A percentile compares a stretch with the other conserved stretches of the same genome.
phyloP scores from a whole-genome alignment of 2,113 vertebrate species.

The Podarcis cretensis region DNA sequence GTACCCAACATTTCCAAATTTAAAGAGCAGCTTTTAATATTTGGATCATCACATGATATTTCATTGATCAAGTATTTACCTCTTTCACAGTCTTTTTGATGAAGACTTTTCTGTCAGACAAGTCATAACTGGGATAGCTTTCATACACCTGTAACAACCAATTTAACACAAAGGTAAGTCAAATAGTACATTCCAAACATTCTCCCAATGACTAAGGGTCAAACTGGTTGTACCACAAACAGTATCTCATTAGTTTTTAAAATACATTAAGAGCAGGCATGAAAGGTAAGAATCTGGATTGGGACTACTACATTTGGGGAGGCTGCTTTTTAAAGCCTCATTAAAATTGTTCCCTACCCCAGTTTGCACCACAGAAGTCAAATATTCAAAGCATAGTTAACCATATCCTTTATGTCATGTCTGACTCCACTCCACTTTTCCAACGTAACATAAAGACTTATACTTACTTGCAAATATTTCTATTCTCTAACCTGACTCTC shows the following conservation, averaged over 20 bases:
- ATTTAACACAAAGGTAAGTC: constrained; percentile 3
- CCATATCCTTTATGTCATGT: neutral
- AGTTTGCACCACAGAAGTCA: neutral
- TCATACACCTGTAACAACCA: constrained; percentile 87
- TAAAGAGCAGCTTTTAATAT: neutral
- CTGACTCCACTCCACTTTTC: neutral
- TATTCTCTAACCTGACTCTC: neutral
- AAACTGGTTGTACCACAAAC: neutral
- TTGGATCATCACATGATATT: neutral
- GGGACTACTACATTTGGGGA: neutral
- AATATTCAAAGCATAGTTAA: neutral
- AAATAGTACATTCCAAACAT: neutral
- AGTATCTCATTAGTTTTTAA: neutral
- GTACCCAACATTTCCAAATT: neutral
- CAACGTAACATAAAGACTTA: neutral
- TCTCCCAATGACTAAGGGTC: neutral
- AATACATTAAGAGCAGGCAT: neutral
- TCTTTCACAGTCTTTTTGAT: constrained; percentile 94
- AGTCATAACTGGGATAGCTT: constrained; percentile 89
- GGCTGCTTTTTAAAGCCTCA: neutral
- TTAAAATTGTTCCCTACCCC: neutral
- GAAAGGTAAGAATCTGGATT: neutral
- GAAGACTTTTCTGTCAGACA: constrained; percentile 89
- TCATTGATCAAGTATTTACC: constrained; percentile 74
- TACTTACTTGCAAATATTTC: neutral